These are phyloP conservation scores for Noctua fimbriata DNA, from an alignment of 2,888 invertebrate species.

Conservation along the genomic window DNA sequence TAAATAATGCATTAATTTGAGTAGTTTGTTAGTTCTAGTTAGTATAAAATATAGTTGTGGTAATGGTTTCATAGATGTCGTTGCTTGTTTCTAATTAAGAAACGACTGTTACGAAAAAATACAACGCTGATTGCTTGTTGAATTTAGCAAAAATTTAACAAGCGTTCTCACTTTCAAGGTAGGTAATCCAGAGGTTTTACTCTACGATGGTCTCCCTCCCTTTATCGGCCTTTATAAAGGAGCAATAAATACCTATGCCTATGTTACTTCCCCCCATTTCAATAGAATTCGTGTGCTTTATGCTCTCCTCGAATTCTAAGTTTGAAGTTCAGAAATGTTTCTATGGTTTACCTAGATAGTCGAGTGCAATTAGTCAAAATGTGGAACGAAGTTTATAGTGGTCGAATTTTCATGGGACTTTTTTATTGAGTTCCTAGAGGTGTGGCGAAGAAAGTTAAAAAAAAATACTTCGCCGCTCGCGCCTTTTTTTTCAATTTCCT, in stretches of 20 bases:
- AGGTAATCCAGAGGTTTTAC: neutral
- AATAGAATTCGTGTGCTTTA: neutral
- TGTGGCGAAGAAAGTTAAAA: too few species aligned
- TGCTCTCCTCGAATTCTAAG: neutral
- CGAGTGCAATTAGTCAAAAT: too few species aligned
- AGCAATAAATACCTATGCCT: neutral
- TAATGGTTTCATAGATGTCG: slow-evolving; percentile 41
- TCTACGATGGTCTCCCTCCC: neutral
- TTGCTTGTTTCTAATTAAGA: slow-evolving; percentile 8
- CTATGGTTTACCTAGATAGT: too few species aligned
- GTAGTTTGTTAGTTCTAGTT: neutral
- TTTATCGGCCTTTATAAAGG: neutral
- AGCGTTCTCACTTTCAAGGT: neutral
- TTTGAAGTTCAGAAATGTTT: neutral
- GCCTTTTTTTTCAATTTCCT: too few species aligned
- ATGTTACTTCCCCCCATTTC: neutral
- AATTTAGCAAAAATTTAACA: neutral
- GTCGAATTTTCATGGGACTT: too few species aligned
- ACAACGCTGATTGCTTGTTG: neutral
- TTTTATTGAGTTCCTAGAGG: too few species aligned
- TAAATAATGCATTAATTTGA: slow-evolving; percentile 10
- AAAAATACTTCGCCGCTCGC: too few species aligned
- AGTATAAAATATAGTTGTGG: neutral
- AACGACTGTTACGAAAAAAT: neutral
- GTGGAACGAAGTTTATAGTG: too few species aligned